Evolutionary conservation across 2,113 vertebrate genomes (phyloP).

Genomic region (Peromyscus californicus): DNA sequence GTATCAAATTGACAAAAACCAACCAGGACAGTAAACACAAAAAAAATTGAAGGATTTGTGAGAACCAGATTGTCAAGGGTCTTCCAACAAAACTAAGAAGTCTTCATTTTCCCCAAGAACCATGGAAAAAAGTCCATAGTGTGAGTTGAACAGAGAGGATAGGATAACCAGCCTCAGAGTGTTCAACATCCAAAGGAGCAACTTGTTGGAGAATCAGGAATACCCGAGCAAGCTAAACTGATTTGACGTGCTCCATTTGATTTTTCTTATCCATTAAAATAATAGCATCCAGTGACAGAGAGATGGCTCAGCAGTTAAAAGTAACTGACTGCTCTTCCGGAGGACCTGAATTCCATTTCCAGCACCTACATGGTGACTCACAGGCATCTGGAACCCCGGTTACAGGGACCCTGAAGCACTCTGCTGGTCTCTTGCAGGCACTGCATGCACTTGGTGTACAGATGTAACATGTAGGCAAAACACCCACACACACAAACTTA

Average conservation of each 20-base stretch:
- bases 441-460: not conserved
- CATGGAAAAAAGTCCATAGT: not conserved
- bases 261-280: not conserved
- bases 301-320: not conserved
- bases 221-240: not conserved
- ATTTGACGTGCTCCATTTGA: not conserved
- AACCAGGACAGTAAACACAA: not conserved
- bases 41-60: not conserved
- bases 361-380: not conserved
- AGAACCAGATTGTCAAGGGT: not conserved
- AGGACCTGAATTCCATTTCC: not conserved
- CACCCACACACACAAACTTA: not conserved
- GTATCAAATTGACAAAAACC: not conserved
- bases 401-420: not conserved
- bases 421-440: not conserved
- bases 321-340: not conserved
- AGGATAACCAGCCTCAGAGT: not conserved
- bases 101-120: conserved; percentile 1
- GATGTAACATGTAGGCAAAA: not conserved
- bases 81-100: not conserved
- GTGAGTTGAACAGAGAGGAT: conserved; percentile 21
- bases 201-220: not conserved
- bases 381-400: not conserved
- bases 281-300: not conserved
- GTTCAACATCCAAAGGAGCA: not conserved